phyloP scores from a whole-genome alignment of 2,888 invertebrate species.

The Dynastes maya region DNA sequence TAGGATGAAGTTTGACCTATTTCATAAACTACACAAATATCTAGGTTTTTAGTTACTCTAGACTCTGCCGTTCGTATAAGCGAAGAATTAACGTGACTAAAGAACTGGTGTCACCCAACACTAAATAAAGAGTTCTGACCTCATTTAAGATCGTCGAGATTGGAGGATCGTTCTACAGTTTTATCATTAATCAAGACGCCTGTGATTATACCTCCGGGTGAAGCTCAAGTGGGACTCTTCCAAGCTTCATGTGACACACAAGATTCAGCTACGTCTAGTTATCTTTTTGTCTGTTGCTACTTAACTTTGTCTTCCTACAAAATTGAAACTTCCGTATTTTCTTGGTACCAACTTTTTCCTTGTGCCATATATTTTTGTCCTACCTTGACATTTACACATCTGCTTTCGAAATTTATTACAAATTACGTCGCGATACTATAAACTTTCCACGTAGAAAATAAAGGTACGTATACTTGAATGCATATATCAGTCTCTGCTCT shows the following conservation, averaged over 20 bases:
- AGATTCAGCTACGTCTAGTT: slow-evolving; percentile 46
- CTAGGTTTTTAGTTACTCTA: neutral
- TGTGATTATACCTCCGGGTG: slow-evolving; percentile 56
- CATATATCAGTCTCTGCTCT: slow-evolving; percentile 11
- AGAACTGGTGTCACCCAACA: slow-evolving; percentile 54
- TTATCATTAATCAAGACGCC: slow-evolving; percentile 58
- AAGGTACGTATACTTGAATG: neutral
- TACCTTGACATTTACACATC: slow-evolving; percentile 1
- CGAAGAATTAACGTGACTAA: slow-evolving; percentile 57
- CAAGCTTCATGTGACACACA: slow-evolving; percentile 47
- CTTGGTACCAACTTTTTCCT: neutral
- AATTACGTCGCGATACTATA: slow-evolving; percentile 7
- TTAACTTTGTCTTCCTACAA: slow-evolving; percentile 22
- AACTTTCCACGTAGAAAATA: neutral
- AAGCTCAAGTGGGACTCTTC: neutral
- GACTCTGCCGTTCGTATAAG: slow-evolving; percentile 48
- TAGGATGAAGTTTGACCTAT: too few relatives aligned
- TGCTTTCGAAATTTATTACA: slow-evolving; percentile 37
- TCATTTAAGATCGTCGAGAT: slow-evolving; percentile 51
- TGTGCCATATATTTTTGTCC: slow-evolving; percentile 32
- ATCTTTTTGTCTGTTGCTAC: slow-evolving; percentile 33
- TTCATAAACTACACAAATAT: too few relatives aligned
- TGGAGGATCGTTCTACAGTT: slow-evolving; percentile 55
- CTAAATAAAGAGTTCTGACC: slow-evolving; percentile 52
- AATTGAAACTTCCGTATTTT: slow-evolving; percentile 36